Base-by-base conservation (phyloP, 2,888 invertebrate species). In the Eugnorisma glareosa region DNA sequence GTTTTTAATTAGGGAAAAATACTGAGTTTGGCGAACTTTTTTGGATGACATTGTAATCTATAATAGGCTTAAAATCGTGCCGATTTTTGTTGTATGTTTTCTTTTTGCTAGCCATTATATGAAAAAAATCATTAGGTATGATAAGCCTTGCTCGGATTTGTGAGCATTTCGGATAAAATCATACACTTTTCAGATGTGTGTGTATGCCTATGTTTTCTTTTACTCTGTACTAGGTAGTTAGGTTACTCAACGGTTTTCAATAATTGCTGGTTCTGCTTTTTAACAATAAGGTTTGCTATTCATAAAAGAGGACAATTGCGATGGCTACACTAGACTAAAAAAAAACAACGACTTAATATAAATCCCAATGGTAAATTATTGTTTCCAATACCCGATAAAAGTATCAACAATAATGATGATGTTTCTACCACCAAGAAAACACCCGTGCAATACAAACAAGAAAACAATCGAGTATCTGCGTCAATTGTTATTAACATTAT, bases 401-500 rank as follows among this genome's bases (percentile, higher is more conserved):
- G 18, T 54, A 63, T 15, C 35, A 61, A 64, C 35, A 66, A 71
- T 72, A 37, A 11, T 59, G 4, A 59, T 64, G 51, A 61, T 82
- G 10, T 21, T 59, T 10, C 54, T 63, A 64, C 54, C 68, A 37
- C 31, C 37, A 80, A 45, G 59, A 75, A 76, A 79, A 79, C 66
- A 83, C 37, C 8, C 51, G 64, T 76, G 13, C 31, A 75, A 79
- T 31, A 84, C 75, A 82, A 80, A 83, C n/a, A 86, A 67, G 28
- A 75, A 48, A 54, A 86, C 88, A 88, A 82, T 70, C 24, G 73
- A 61, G 66, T 79, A 75, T 54, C 83, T 91, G 88, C 92, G 91
- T 93, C 92, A 92, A 93, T 93, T 81, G 21, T 67, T 85, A 88
- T 85, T 93, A 92, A 90, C 89, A 90, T 90, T 91, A 93, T 93